phyloP scores from a whole-genome alignment of 35 echinoderm and acorn worm genomes.

The Amphiura filiformis region DNA sequence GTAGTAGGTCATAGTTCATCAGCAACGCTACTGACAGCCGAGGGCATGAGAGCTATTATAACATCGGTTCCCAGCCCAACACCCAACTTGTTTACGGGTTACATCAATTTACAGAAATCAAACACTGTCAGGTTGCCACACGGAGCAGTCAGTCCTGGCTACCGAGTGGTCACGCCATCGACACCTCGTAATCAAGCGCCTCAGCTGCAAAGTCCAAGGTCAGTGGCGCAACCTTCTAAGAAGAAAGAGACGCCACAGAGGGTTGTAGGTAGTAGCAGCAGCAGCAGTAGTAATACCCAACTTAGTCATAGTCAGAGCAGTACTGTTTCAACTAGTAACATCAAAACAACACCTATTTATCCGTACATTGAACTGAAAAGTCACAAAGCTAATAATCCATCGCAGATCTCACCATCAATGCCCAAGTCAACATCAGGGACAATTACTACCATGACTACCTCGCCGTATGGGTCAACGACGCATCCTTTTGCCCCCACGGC shows the following conservation, averaged over 20 bases:
- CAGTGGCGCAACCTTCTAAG: not conserved
- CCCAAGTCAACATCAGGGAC: not conserved
- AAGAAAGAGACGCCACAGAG: slow-evolving; percentile 4
- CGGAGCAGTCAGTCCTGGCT: too few relatives aligned
- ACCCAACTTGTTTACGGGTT: too few relatives aligned
- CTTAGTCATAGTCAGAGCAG: not conserved
- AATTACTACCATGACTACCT: not conserved
- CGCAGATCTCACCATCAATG: slow-evolving; percentile 5
- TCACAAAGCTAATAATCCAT: not conserved
- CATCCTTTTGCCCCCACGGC: not conserved
- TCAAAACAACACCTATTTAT: not conserved
- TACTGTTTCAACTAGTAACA: not conserved
- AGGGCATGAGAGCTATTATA: too few relatives aligned
- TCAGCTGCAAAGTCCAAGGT: not conserved
- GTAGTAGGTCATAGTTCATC: not conserved
- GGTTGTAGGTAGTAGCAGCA: not conserved
- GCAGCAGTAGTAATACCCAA: too few relatives aligned
- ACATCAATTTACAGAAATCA: too few relatives aligned
- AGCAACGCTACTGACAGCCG: not conserved
- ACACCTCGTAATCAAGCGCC: too few relatives aligned
- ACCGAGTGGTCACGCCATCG: too few relatives aligned
- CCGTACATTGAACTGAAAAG: slow-evolving; percentile 41
- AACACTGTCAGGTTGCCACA: too few relatives aligned
- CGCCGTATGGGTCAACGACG: not conserved
- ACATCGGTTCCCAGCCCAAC: too few relatives aligned